These are phyloP conservation scores for Aplidium turbinatum DNA, from an alignment of 23 tunicate genomes.

Conservation along the genomic window DNA sequence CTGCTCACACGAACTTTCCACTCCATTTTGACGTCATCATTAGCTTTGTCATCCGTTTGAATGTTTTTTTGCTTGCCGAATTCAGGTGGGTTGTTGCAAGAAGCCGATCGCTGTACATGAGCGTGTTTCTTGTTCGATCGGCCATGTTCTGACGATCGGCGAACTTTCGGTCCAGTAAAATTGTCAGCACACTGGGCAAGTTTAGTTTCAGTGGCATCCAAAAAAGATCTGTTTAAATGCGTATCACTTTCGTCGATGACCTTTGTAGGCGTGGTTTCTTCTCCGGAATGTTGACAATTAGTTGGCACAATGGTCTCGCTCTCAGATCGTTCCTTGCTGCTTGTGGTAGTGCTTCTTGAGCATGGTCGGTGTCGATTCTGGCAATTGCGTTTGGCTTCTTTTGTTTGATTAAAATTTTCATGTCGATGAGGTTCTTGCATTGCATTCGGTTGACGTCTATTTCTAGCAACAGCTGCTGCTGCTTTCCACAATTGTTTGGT, in stretches of 20 bases:
- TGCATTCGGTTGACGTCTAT: slow-evolving; percentile 35
- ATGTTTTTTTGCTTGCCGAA: neutral
- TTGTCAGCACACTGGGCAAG: slow-evolving; percentile 1
- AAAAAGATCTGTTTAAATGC: no score
- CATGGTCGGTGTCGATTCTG: no score
- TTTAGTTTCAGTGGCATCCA: no score
- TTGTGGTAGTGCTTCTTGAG: no score
- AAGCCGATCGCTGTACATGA: slow-evolving; percentile 6
- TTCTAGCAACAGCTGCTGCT: slow-evolving; percentile 52
- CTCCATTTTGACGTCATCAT: neutral
- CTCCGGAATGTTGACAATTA: no score
- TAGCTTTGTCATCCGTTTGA: neutral
- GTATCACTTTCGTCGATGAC: no score
- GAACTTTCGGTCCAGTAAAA: neutral
- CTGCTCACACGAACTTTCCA: slow-evolving; percentile 33
- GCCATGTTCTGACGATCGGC: slow-evolving; percentile 5
- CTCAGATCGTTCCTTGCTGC: no score
- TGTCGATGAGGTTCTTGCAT: no score
- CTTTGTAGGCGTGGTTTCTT: no score
- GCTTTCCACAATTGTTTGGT: slow-evolving; percentile 53
- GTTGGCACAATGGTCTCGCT: no score
- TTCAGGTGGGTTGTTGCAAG: slow-evolving; percentile 13
- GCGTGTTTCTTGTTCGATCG: neutral
- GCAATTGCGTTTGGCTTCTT: no score
- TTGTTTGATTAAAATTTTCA: no score